phyloP scores from a whole-genome alignment of 2,888 invertebrate genomes.

The Dinocampus coccinellae region DNA sequence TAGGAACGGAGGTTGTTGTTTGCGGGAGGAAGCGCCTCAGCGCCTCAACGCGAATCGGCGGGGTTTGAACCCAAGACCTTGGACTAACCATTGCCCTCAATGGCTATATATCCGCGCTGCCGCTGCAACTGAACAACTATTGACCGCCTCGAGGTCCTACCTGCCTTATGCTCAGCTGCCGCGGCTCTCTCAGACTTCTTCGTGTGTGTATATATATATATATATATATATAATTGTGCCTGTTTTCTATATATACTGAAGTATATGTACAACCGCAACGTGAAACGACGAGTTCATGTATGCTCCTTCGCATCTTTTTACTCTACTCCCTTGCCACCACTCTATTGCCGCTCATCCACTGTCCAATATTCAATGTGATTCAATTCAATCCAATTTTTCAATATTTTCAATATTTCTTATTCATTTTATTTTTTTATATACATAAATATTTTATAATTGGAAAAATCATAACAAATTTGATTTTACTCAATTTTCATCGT shows the following conservation, averaged over 20 bases:
- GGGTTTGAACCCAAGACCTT: constrained; percentile 68
- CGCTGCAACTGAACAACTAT: constrained; percentile 57
- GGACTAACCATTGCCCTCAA: constrained; percentile 69
- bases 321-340: no score
- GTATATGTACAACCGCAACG: not conserved
- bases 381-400: not conserved
- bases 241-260: no score
- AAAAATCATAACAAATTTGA: no score
- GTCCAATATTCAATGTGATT: not conserved
- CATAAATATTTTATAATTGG: not conserved
- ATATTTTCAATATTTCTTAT: not conserved
- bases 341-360: not conserved
- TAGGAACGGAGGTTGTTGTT: constrained; percentile 52
- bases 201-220: constrained; percentile 27
- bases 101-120: constrained; percentile 60
- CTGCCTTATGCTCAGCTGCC: constrained; percentile 24
- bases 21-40: constrained; percentile 45
- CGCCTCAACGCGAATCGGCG: constrained; percentile 51
- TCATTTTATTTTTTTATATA: not conserved
- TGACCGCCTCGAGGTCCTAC: constrained; percentile 43
- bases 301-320: not conserved
- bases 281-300: not conserved
- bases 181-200: constrained; percentile 36
- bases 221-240: not conserved
- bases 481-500: no score